Base-by-base conservation (phyloP, 2,797 vertebrate species). In the Rhinella marina region DNA sequence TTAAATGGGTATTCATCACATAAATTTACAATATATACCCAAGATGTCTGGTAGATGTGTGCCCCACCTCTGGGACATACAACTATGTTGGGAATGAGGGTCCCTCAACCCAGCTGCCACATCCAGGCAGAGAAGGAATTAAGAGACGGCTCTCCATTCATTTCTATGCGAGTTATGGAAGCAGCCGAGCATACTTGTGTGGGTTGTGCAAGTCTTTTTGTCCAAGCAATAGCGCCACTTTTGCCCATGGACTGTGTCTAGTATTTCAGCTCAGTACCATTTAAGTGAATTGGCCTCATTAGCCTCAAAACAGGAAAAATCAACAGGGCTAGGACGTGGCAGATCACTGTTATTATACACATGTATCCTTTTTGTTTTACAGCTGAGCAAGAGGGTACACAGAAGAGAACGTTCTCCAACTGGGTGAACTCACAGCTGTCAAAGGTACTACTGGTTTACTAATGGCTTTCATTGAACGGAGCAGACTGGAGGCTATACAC, bases 321-420 rank as follows among this genome's bases (percentile, higher is more conserved):
- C n/a, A 66, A 27, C n/a, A 21, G 59, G 27, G 41, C 12, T 68
- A 29, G 66, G 16, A 13, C 7, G 29, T 14, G 12, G 8, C 2
- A 19, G 68, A 66, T 41, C 7, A 7, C 7, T 19, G 19, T 41
- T 19, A 48, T 73, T 73, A 8, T 23, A 10, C 2, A 41, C 21
- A n/a, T n/a, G 10, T 84, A 70, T 32, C 27, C 17, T 23, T 14
- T 25, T 29, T 81, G 85, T 87, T 86, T 8, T 52, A 70, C 90
- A 99, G 98, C 96, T 88, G 96, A 99, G 82, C 97, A 98, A 88
- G 97, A 98, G 70, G 96, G 95, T 90, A 98, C 96, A 1, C 98
- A 99, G 94, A 99, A 99, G 94, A 97, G 97, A 91, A 97, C 98
- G 17, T 99, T 99, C 91, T 98, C 97, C 82, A 98, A 97, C 92